Conservation (phyloP, 2,888 invertebrate species). For the Nomada fabriciana region DNA sequence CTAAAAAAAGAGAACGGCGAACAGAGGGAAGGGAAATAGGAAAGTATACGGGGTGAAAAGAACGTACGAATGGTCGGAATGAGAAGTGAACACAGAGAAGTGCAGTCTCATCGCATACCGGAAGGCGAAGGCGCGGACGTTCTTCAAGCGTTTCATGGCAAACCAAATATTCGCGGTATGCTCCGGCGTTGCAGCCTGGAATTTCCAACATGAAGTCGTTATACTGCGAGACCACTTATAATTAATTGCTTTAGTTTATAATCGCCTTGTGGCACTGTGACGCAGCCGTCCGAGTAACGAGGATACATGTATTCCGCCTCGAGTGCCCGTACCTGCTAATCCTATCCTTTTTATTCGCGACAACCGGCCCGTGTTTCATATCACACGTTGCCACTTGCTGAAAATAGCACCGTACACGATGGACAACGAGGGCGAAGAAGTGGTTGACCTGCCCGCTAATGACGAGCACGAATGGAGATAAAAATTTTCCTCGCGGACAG, state of each 20-base stretch:
- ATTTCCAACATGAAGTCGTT: constrained; percentile 76
- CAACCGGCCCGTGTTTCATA: constrained; percentile 23
- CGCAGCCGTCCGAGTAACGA: constrained; percentile 68
- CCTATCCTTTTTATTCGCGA: constrained; percentile 41
- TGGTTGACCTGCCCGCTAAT: too few relatives aligned
- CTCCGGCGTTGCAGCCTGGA: constrained; percentile 68
- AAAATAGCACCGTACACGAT: neutral
- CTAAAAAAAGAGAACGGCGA: constrained; percentile 16
- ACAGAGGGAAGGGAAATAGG: neutral
- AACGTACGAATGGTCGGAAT: constrained; percentile 5
- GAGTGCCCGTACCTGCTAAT: constrained; percentile 43
- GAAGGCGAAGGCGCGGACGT: constrained; percentile 74
- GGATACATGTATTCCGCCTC: constrained; percentile 62
- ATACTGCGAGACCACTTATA: constrained; percentile 74
- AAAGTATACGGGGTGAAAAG: constrained; percentile 9
- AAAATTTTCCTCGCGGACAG: neutral
- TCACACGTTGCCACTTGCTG: constrained; percentile 5
- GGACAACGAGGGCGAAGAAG: neutral
- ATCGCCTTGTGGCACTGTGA: constrained; percentile 76
- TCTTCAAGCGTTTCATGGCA: constrained; percentile 75
- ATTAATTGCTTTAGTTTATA: constrained; percentile 81
- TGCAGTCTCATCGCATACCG: constrained; percentile 76
- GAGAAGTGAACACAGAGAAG: constrained; percentile 57
- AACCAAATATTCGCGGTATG: constrained; percentile 79
- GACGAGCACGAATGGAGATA: neutral